Evolutionary conservation across 2,888 invertebrate species (phyloP).

Genomic region (Ctena decussata): DNA sequence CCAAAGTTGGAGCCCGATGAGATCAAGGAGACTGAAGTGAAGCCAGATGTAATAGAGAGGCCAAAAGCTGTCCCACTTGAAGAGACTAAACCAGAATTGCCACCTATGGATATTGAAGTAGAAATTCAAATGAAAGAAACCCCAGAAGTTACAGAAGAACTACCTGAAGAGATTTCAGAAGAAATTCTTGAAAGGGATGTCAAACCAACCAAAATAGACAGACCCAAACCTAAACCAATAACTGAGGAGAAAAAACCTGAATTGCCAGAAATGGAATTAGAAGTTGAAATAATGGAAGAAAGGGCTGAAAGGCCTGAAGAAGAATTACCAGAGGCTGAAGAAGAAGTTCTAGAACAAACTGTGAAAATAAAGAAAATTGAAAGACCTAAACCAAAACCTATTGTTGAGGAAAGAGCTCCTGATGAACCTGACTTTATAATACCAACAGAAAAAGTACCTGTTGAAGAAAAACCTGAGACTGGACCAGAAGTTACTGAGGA

Average conservation of each 20-base stretch:
- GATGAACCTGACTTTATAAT: conserved; percentile 67
- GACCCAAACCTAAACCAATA: conserved; percentile 75
- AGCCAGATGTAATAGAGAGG: conserved; percentile 27
- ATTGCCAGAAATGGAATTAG: conserved; percentile 68
- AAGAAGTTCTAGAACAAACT: conserved; percentile 71
- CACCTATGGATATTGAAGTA: conserved; percentile 58
- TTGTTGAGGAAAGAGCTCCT: conserved; percentile 72
- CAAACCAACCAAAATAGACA: conserved; percentile 72
- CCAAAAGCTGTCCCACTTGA: conserved; percentile 61
- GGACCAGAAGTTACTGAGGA: conserved; percentile 62
- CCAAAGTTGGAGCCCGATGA: conserved; percentile 12
- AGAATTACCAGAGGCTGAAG: conserved; percentile 51
- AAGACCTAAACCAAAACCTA: conserved; percentile 73
- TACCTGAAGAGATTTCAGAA: conserved; percentile 90
- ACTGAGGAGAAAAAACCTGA: conserved; percentile 70
- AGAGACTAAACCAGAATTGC: conserved; percentile 56
- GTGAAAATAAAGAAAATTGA: conserved; percentile 75
- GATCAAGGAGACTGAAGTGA: conserved; percentile 12
- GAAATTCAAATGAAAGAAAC: conserved; percentile 13
- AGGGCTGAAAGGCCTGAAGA: conserved; percentile 42
- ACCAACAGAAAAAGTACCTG: conserved; percentile 59
- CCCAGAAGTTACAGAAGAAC: conserved; percentile 40
- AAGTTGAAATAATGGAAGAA: conserved; percentile 56
- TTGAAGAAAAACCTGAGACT: conserved; percentile 43
- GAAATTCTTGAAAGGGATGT: conserved; percentile 71